Base-by-base conservation (phyloP, 2,888 invertebrate species). In the Pammene aurita region DNA sequence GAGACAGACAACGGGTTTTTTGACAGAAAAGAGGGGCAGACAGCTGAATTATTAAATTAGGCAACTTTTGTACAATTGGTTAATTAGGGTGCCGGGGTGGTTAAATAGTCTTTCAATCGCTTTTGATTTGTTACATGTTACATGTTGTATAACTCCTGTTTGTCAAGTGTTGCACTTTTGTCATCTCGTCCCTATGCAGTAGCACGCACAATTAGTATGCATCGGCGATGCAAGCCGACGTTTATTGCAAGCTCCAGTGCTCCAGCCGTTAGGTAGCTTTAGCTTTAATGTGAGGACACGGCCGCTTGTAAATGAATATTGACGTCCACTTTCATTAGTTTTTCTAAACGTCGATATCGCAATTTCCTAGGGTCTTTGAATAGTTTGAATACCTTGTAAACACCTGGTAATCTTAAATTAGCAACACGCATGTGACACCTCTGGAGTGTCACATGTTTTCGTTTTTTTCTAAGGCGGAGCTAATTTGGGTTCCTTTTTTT, bases 151-250 rank as follows among this genome's bases (percentile, higher is more conserved):
- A 26, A 26, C 9, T 26, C 44, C 42, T 34, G 34, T 35, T 60
- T 60, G 60, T 46, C n/a, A 34, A 35, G 26, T 58, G 34, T 60
- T 14, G 60, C 14, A 60, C 46, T 60, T 46, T 48, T 46, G 57
- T 34, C 78, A 76, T 77, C 69, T 72, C 76, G 77, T 74, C 75
- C 74, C 74, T 75, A 72, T 75, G 76, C 74, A 78, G 79, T 76
- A 79, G 78, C 78, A 81, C 76, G 74, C 72, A 72, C 83, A 81
- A 89, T 88, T 89, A 86, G 87, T 88, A 88, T 87, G 85, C 88
- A 72, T 75, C 78, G 80, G 80, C 77, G 82, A 85, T 83, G 81
- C 79, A 72, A 77, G 72, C 69, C 73, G 80, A 84, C 83, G 77
- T 86, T 85, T 84, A 88, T 84, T 84, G 81, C 81, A 75, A 78